Conservation (phyloP, 1,140 invertebrate genomes). For the Triops cancriformis region DNA sequence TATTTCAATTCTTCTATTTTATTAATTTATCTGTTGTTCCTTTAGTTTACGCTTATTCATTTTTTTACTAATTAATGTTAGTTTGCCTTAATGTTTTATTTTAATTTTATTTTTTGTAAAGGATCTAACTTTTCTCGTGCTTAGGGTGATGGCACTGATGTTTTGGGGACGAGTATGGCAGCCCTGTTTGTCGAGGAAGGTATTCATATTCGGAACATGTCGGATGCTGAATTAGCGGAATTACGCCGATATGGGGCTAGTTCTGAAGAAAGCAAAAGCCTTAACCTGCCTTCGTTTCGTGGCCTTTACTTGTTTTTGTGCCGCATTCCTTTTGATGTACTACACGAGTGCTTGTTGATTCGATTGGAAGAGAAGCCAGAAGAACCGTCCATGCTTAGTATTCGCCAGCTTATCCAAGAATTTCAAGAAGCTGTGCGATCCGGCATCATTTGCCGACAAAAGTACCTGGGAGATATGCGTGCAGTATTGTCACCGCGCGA, state of each 20-base stretch:
- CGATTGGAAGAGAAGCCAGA: slow-evolving; percentile 71
- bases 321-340: slow-evolving; percentile 69
- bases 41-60: too few species aligned
- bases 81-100: too few species aligned
- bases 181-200: not conserved
- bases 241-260: slow-evolving; percentile 60
- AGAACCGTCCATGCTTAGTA: slow-evolving; percentile 72
- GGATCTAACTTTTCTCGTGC: too few species aligned
- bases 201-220: slow-evolving; percentile 26
- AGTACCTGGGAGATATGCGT: slow-evolving; percentile 55
- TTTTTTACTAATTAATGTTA: too few species aligned
- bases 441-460: slow-evolving; percentile 63
- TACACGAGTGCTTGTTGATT: slow-evolving; percentile 77
- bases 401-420: slow-evolving; percentile 77
- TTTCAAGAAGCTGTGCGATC: slow-evolving; percentile 67
- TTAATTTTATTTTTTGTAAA: too few species aligned
- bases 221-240: slow-evolving; percentile 41
- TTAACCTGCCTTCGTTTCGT: slow-evolving; percentile 72
- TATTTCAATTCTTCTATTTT: not conserved
- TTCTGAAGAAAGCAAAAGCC: slow-evolving; percentile 59
- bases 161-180: not conserved
- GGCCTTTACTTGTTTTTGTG: slow-evolving; percentile 73
- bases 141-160: slow-evolving; percentile 10
- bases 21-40: too few species aligned
- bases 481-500: slow-evolving; percentile 48